Percentiles rank a stretch among this genome's conserved stretches.
phyloP scores from a whole-genome alignment of 2,888 invertebrate genomes.

The Adela reaumurella region DNA sequence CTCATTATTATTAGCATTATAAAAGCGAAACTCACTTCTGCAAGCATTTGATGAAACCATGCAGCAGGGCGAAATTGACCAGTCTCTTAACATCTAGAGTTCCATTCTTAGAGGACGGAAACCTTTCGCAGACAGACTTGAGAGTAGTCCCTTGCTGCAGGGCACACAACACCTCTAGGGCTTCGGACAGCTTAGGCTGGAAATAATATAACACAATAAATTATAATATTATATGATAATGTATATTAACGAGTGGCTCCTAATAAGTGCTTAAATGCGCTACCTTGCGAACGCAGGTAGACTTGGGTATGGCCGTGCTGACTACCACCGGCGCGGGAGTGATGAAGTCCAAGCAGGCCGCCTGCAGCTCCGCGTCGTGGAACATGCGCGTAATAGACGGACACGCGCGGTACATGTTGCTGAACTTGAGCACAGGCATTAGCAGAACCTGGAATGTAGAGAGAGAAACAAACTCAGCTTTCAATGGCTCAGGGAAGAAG shows the following conservation, averaged over 20 bases:
- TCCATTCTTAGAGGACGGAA: constrained; percentile 16
- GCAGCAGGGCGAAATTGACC: constrained; percentile 56
- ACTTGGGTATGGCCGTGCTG: not conserved
- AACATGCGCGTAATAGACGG: constrained; percentile 68
- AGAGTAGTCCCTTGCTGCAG: constrained; percentile 44
- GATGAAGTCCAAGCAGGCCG: constrained; percentile 62
- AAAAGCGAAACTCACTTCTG: constrained; percentile 43
- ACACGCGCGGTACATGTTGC: constrained; percentile 81
- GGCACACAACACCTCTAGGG: constrained; percentile 31
- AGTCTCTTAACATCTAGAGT: constrained; percentile 45
- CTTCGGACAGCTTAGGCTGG: constrained; percentile 29
- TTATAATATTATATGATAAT: too few relatives aligned
- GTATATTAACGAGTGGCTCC: too few relatives aligned
- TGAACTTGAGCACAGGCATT: constrained; percentile 79
- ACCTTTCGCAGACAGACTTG: constrained; percentile 36
- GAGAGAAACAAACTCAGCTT: too few relatives aligned
- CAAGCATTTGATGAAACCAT: constrained; percentile 57
- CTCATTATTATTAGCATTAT: too few relatives aligned
- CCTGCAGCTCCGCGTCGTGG: constrained; percentile 63
- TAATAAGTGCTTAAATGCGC: too few relatives aligned
- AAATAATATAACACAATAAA: too few relatives aligned
- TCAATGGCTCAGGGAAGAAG: too few relatives aligned
- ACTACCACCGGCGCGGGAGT: constrained; percentile 22
- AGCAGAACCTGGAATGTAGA: constrained; percentile 68
- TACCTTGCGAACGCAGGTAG: not conserved